Percentiles rank a stretch among this genome's conserved stretches.
phyloP scores from a whole-genome alignment of 2,113 vertebrate genomes.

The Raja brachyura region DNA sequence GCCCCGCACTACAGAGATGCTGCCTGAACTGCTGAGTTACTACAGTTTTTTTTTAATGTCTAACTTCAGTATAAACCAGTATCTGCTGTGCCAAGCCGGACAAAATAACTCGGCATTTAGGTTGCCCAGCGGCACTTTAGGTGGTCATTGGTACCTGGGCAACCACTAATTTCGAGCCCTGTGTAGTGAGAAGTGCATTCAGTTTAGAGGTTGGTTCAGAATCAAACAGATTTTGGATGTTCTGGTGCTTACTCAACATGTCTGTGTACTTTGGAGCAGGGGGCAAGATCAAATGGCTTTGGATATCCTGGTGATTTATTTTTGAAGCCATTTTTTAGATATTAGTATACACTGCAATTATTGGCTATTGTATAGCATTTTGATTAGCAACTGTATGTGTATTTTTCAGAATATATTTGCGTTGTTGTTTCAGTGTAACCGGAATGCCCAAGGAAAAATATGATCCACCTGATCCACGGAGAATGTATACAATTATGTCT shows the following conservation, averaged over 20 bases:
- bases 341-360: neutral
- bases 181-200: neutral
- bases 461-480: conserved; percentile 95
- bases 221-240: neutral
- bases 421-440: conserved; percentile 56
- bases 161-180: too few relatives aligned
- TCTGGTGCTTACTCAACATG: neutral
- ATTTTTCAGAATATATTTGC: neutral
- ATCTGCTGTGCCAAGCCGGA: too few relatives aligned
- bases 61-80: too few relatives aligned
- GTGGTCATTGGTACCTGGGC: too few relatives aligned
- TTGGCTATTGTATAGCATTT: neutral
- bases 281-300: neutral
- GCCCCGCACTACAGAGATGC: too few relatives aligned
- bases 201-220: neutral
- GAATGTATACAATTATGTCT: conserved; percentile 99
- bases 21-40: too few relatives aligned
- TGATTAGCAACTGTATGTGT: neutral
- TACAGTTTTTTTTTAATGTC: too few relatives aligned
- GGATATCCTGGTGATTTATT: neutral
- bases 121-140: too few relatives aligned
- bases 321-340: neutral
- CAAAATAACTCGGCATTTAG: too few relatives aligned
- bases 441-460: conserved; percentile 99
- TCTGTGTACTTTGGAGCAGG: neutral